These are phyloP conservation scores for Drosophila paramelanica DNA, from an alignment of 2,888 invertebrate genomes.

Conservation along the genomic window DNA sequence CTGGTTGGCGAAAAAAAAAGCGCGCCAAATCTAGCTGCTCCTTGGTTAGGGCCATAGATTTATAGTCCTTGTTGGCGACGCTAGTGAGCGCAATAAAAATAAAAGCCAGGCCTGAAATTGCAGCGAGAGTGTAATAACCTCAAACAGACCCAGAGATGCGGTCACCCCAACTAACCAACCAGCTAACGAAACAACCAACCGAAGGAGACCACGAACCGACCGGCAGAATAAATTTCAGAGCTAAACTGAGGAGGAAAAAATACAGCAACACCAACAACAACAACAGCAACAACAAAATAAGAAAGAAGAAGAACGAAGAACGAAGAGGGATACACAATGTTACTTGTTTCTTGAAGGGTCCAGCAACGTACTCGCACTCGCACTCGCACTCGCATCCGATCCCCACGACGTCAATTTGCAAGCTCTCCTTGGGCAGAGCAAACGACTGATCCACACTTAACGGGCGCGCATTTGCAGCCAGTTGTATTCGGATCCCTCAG, in stretches of 20 bases:
- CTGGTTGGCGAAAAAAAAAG: conserved; percentile 29
- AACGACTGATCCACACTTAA: conserved; percentile 57
- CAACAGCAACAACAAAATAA: background rate
- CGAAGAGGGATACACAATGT: conserved; percentile 31
- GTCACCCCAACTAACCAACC: conserved; percentile 40
- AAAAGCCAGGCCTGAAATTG: conserved; percentile 24
- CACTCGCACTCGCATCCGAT: conserved; percentile 26
- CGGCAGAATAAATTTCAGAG: conserved; percentile 60
- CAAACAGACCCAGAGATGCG: conserved; percentile 50
- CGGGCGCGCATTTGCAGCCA: conserved; percentile 48
- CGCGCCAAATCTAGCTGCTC: conserved; percentile 53
- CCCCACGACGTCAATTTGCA: conserved; percentile 76
- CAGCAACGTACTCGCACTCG: conserved; percentile 33
- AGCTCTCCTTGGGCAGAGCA: conserved; percentile 61
- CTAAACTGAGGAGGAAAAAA: conserved; percentile 20
- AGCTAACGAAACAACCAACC: conserved; percentile 9
- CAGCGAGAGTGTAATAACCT: conserved; percentile 65
- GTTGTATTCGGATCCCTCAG: conserved; percentile 48
- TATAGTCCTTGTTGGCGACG: conserved; percentile 51
- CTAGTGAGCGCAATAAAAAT: conserved; percentile 32
- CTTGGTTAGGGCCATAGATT: conserved; percentile 15
- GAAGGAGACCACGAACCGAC: conserved; percentile 24
- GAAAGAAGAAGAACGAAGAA: background rate
- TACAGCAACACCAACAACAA: background rate
- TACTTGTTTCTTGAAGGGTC: conserved; percentile 71